Conservation (phyloP, 2,888 invertebrate genomes). For the Papilio protenor region DNA sequence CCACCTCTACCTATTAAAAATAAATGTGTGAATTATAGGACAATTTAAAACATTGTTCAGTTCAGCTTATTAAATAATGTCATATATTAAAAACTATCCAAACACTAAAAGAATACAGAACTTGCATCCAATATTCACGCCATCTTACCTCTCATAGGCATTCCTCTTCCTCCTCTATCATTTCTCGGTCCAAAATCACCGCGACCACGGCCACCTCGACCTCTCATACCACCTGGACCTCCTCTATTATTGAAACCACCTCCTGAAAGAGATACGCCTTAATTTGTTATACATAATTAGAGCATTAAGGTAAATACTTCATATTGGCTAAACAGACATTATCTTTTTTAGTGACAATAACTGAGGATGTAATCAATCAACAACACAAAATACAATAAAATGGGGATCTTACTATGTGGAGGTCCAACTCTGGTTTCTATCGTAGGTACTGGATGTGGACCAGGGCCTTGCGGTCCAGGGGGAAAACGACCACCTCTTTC, state of each 20-base stretch:
- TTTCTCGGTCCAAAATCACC: constrained; percentile 75
- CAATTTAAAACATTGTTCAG: too few relatives aligned
- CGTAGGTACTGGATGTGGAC: constrained; percentile 79
- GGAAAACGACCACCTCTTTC: constrained; percentile 75
- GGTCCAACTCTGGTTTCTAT: constrained; percentile 76
- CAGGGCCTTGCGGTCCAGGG: constrained; percentile 77
- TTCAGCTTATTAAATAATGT: too few relatives aligned
- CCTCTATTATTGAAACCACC: constrained; percentile 76
- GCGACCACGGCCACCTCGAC: constrained; percentile 74
- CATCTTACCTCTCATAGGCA: constrained; percentile 75
- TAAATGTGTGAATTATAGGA: background rate
- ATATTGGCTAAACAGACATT: too few relatives aligned
- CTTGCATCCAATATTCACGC: background rate
- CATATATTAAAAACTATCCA: background rate
- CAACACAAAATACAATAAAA: background rate
- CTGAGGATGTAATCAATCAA: background rate
- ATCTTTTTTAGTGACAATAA: background rate
- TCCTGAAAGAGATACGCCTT: constrained; percentile 53
- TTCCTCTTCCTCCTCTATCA: constrained; percentile 74
- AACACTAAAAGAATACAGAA: background rate
- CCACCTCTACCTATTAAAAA: constrained; percentile 57
- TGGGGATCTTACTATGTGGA: constrained; percentile 61
- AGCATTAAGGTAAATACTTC: background rate
- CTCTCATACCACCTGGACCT: constrained; percentile 74
- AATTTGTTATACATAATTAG: background rate